Evolutionary conservation across 2,888 invertebrate genomes (phyloP).

Genomic region (Bombyx huttoni): DNA sequence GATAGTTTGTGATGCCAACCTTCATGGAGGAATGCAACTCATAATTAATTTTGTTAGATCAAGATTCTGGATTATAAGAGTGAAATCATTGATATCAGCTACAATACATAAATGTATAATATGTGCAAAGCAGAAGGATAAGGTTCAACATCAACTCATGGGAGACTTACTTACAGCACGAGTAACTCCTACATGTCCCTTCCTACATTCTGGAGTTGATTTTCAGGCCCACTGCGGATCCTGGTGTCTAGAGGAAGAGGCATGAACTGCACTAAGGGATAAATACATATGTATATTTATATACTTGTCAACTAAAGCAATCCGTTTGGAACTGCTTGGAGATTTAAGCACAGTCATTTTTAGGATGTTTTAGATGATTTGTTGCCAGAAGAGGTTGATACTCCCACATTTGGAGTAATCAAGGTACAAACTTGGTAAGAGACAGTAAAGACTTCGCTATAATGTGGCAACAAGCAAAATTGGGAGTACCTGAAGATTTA

Average conservation of each 20-base stretch:
- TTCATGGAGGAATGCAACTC: neutral
- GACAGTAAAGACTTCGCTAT: neutral
- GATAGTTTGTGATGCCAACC: neutral
- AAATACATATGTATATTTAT: neutral
- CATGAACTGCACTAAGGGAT: neutral
- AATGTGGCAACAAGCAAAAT: neutral
- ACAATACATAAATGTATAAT: neutral
- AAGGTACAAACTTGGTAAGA: slow-evolving; percentile 1
- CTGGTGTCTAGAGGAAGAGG: neutral
- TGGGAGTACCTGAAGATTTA: slow-evolving; percentile 1
- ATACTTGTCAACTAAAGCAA: neutral
- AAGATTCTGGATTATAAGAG: neutral
- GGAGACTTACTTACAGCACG: neutral
- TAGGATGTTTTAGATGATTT: neutral
- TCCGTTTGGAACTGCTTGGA: neutral
- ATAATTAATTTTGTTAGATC: neutral
- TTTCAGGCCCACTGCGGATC: neutral
- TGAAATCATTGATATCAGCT: neutral
- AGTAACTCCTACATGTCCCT: neutral
- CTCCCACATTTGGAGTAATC: neutral
- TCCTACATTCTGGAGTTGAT: neutral
- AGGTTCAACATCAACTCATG: neutral
- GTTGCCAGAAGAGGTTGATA: neutral
- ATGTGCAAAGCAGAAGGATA: neutral
- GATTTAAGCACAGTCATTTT: neutral